phyloP scores from a whole-genome alignment of 2,888 invertebrate species.

The Dexiosoma caninum region DNA sequence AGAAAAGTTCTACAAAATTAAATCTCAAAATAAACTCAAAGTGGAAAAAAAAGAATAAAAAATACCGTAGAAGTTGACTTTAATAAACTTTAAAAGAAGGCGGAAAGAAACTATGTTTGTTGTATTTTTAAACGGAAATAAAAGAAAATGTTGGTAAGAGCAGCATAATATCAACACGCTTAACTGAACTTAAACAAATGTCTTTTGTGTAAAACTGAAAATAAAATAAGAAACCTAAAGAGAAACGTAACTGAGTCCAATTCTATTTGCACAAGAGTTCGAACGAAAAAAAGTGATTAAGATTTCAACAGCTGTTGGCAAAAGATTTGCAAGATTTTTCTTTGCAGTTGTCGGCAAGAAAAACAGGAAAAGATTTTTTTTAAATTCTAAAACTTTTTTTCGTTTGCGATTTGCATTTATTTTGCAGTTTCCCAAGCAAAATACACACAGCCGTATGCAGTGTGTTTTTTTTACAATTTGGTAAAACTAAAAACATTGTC shows the following conservation, averaged over 20 bases:
- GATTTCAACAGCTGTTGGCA: slow-evolving; percentile 58
- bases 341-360: not conserved
- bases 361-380: slow-evolving; percentile 11
- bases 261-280: slow-evolving; percentile 23
- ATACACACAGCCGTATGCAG: too few species aligned
- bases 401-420: slow-evolving; percentile 18
- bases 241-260: slow-evolving; percentile 39
- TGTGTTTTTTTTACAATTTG: too few species aligned
- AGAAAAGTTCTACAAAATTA: slow-evolving; percentile 17
- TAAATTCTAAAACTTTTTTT: not conserved
- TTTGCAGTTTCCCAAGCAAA: too few species aligned
- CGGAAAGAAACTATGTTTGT: slow-evolving; percentile 6
- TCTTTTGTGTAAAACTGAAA: not conserved
- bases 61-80: slow-evolving; percentile 4
- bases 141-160: not conserved
- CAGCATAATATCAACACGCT: slow-evolving; percentile 43
- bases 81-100: slow-evolving; percentile 30
- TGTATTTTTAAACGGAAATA: slow-evolving; percentile 26
- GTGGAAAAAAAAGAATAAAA: not conserved
- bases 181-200: slow-evolving; percentile 47
- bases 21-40: slow-evolving; percentile 44
- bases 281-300: slow-evolving; percentile 55
- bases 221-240: not conserved
- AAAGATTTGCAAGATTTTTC: slow-evolving; percentile 46
- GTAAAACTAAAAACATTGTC: too few species aligned